Conservation (phyloP, 2,113 vertebrate species). For the Rhombomys opimus region DNA sequence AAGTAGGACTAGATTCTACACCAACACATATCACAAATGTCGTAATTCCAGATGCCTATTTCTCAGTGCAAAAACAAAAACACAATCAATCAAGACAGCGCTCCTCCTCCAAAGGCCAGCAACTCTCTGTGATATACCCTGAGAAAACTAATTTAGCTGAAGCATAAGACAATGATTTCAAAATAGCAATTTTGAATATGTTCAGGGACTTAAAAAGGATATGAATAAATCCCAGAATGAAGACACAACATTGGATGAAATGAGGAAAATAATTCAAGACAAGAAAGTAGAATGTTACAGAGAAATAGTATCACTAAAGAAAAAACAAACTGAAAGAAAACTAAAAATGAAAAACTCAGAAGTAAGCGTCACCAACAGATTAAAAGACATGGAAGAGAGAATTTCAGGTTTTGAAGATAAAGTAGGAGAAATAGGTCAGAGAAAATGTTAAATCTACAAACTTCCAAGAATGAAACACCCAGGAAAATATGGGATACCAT, state of each 20-base stretch:
- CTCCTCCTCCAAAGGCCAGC: neutral
- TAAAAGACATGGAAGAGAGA: neutral
- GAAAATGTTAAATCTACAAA: neutral
- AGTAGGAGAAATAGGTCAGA: neutral
- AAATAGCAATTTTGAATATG: neutral
- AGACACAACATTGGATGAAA: neutral
- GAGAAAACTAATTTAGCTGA: neutral
- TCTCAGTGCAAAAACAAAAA: too few relatives aligned
- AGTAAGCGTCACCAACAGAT: neutral
- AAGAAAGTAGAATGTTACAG: neutral
- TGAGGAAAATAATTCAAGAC: neutral
- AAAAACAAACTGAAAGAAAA: neutral
- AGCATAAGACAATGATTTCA: neutral
- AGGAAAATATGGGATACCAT: neutral
- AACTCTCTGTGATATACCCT: neutral
- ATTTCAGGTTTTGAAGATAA: neutral
- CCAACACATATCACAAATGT: neutral
- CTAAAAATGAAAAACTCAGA: neutral
- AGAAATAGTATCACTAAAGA: neutral
- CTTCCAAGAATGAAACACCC: neutral
- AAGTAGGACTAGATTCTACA: neutral
- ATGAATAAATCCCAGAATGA: neutral
- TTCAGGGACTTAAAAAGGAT: neutral
- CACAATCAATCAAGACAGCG: neutral
- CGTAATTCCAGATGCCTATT: neutral